Conservation (phyloP, 2,888 invertebrate genomes). For the Drosophila picticornis region DNA sequence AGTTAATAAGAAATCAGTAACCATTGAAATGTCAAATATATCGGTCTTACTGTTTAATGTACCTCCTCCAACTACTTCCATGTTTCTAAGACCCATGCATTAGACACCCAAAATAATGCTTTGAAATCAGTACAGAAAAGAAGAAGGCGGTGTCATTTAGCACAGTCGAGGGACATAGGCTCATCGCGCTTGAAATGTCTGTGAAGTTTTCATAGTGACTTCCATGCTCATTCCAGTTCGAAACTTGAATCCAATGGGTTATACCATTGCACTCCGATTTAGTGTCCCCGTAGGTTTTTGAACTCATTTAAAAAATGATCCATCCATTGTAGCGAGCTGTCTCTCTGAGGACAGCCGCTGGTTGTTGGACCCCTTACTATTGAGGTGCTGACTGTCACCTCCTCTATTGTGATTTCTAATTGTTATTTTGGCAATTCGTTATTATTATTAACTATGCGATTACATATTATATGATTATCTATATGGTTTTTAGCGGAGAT, state of each 20-base stretch:
- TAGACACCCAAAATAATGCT: background rate
- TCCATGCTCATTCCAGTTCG: background rate
- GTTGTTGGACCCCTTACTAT: background rate
- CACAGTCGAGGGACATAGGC: background rate
- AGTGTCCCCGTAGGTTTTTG: background rate
- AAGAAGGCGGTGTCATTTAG: background rate
- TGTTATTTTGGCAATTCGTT: background rate
- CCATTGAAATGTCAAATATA: background rate
- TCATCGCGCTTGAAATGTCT: background rate
- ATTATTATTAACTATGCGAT: background rate
- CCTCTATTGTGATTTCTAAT: too few relatives aligned
- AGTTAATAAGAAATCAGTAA: background rate
- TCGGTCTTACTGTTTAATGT: background rate
- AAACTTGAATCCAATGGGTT: too few relatives aligned
- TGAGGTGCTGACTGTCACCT: too few relatives aligned
- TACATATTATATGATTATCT: background rate
- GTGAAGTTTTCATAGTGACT: background rate
- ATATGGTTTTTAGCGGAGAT: too few relatives aligned
- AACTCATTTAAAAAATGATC: background rate
- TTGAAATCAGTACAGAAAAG: background rate
- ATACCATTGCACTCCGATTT: background rate
- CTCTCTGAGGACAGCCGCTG: background rate
- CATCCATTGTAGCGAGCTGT: background rate
- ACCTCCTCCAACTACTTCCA: background rate
- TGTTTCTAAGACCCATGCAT: background rate